A percentile compares a stretch with the other conserved stretches of the same genome.
These are phyloP conservation scores for Mallotus villosus DNA, from an alignment of 2,797 vertebrate species.

Conservation along the genomic window DNA sequence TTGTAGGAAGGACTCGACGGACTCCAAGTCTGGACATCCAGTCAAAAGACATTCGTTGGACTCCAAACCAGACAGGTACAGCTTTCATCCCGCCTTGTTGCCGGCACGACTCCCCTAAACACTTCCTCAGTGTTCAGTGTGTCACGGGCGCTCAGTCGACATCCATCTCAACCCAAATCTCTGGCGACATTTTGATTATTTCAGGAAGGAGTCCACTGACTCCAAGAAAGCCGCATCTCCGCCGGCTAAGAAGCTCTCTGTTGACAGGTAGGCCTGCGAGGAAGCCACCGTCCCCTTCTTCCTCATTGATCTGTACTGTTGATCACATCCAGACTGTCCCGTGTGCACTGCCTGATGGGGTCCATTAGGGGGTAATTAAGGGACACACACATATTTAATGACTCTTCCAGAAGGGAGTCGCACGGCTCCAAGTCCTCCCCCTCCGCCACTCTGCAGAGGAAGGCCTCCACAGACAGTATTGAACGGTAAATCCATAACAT, in stretches of 20 bases:
- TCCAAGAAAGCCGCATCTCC: slow-evolving; percentile 72
- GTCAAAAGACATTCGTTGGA: slow-evolving; percentile 66
- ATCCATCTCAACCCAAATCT: background rate
- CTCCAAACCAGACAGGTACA: slow-evolving; percentile 70
- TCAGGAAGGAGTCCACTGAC: slow-evolving; percentile 84
- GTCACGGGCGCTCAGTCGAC: no score
- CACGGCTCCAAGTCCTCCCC: slow-evolving; percentile 60
- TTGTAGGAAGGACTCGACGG: slow-evolving; percentile 72
- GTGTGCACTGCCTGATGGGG: background rate
- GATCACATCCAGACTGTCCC: background rate
- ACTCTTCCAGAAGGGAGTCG: slow-evolving; percentile 69
- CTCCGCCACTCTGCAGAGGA: slow-evolving; percentile 65
- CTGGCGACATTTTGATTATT: background rate
- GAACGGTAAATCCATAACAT: slow-evolving; percentile 59
- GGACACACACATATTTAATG: no score
- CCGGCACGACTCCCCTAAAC: background rate
- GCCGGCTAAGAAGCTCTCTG: slow-evolving; percentile 72
- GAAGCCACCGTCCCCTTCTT: background rate
- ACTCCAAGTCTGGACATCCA: slow-evolving; percentile 60
- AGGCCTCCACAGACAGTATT: slow-evolving; percentile 66
- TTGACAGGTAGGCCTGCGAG: slow-evolving; percentile 73
- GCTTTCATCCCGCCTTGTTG: background rate
- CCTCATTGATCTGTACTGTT: slow-evolving; percentile 6
- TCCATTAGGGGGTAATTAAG: background rate
- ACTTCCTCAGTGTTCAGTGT: background rate